Conservation (phyloP, 2,113 vertebrate species). For the Scopus umbretta region DNA sequence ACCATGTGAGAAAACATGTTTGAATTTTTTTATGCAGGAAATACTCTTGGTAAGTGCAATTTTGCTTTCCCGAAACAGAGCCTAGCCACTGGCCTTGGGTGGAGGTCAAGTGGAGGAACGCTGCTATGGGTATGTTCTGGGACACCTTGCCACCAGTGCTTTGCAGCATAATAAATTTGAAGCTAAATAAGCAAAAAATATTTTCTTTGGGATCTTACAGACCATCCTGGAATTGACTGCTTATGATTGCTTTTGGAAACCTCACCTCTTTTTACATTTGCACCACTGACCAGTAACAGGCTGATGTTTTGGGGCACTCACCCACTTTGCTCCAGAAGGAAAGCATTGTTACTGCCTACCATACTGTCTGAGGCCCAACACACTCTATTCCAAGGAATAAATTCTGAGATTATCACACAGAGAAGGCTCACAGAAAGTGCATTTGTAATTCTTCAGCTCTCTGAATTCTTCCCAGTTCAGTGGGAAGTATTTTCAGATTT, state of each 20-base stretch:
- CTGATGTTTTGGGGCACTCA: background rate
- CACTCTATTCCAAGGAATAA: background rate
- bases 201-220: background rate
- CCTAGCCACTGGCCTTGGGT: background rate
- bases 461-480: constrained; percentile 1
- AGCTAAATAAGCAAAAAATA: background rate
- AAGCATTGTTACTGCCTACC: background rate
- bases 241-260: background rate
- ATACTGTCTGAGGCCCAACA: background rate
- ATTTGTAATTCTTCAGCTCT: background rate
- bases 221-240: background rate
- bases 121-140: background rate
- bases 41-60: background rate
- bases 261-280: background rate
- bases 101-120: background rate
- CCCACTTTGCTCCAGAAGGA: background rate
- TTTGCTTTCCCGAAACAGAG: background rate
- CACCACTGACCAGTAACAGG: background rate
- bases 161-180: background rate
- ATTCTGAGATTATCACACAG: background rate
- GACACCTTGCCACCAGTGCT: background rate
- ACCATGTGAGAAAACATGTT: background rate
- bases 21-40: background rate
- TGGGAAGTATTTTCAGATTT: background rate
- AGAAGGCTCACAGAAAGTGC: background rate